Conservation (phyloP, 1,140 invertebrate genomes). For the Eciton burchellii region DNA sequence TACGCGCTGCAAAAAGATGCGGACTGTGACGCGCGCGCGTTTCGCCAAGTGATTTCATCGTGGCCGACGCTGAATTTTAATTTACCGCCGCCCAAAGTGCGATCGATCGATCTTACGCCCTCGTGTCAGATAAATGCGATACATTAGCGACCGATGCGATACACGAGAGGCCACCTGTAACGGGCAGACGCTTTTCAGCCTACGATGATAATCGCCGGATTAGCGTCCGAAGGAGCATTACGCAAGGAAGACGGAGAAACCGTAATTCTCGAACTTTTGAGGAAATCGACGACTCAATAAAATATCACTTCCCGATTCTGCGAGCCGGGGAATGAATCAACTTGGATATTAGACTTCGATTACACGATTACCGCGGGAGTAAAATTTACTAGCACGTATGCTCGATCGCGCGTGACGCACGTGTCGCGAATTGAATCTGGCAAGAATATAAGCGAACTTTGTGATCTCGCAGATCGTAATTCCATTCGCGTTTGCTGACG, state of each 20-base stretch:
- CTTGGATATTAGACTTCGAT: constrained; percentile 19
- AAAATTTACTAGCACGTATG: neutral
- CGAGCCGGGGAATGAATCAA: constrained; percentile 17
- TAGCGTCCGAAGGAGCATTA: constrained; percentile 64
- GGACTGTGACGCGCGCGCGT: constrained; percentile 42
- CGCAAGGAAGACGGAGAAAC: constrained; percentile 53
- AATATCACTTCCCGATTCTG: constrained; percentile 21
- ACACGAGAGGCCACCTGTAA: constrained; percentile 59
- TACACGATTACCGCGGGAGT: neutral
- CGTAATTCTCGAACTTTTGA: constrained; percentile 55
- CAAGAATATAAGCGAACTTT: neutral
- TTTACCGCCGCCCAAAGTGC: constrained; percentile 49
- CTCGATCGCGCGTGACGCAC: constrained; percentile 6
- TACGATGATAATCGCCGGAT: constrained; percentile 46
- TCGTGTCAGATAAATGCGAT: constrained; percentile 46
- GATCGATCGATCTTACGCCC: constrained; percentile 60
- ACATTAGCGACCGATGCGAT: constrained; percentile 34
- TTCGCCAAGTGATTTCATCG: constrained; percentile 51
- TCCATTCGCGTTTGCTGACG: constrained; percentile 9
- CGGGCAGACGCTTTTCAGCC: constrained; percentile 66
- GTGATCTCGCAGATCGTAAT: constrained; percentile 2
- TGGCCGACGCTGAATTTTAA: constrained; percentile 64
- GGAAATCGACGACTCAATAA: constrained; percentile 32
- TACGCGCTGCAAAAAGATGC: constrained; percentile 46
- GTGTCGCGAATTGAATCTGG: neutral